Conservation (phyloP, 2,888 invertebrate genomes). For the Globia sparganii region DNA sequence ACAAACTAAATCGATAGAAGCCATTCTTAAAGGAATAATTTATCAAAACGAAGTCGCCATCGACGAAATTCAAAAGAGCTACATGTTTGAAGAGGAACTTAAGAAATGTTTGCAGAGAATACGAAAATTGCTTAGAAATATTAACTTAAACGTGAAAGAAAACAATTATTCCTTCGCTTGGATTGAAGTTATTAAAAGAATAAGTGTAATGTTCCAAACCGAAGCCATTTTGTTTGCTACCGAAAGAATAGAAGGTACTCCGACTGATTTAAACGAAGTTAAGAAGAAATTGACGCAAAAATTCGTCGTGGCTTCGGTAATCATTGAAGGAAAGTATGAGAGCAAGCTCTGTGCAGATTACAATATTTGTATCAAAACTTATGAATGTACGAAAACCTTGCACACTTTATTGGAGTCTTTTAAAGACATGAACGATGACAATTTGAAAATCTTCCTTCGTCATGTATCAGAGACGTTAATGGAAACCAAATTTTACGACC, state of each 20-base stretch:
- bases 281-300: slow-evolving; percentile 73
- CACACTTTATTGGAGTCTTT: slow-evolving; percentile 71
- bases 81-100: slow-evolving; percentile 71
- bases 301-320: slow-evolving; percentile 71
- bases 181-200: slow-evolving; percentile 77
- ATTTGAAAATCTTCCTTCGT: slow-evolving; percentile 67
- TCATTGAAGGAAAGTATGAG: slow-evolving; percentile 76
- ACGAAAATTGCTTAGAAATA: slow-evolving; percentile 70
- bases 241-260: slow-evolving; percentile 67
- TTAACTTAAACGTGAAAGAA: slow-evolving; percentile 66
- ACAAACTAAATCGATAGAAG: slow-evolving; percentile 72
- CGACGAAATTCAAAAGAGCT: slow-evolving; percentile 37
- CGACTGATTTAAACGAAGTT: slow-evolving; percentile 57
- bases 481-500: slow-evolving; percentile 73
- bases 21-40: slow-evolving; percentile 70
- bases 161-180: slow-evolving; percentile 71
- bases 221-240: slow-evolving; percentile 67
- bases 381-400: slow-evolving; percentile 75
- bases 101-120: slow-evolving; percentile 69
- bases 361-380: slow-evolving; percentile 73
- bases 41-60: slow-evolving; percentile 35
- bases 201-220: slow-evolving; percentile 77
- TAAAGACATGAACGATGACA: slow-evolving; percentile 66
- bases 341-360: slow-evolving; percentile 75
- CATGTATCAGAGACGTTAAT: slow-evolving; percentile 55